These are phyloP conservation scores for Rhorus exstirpatorius DNA, from an alignment of 2,888 invertebrate species.

Conservation along the genomic window DNA sequence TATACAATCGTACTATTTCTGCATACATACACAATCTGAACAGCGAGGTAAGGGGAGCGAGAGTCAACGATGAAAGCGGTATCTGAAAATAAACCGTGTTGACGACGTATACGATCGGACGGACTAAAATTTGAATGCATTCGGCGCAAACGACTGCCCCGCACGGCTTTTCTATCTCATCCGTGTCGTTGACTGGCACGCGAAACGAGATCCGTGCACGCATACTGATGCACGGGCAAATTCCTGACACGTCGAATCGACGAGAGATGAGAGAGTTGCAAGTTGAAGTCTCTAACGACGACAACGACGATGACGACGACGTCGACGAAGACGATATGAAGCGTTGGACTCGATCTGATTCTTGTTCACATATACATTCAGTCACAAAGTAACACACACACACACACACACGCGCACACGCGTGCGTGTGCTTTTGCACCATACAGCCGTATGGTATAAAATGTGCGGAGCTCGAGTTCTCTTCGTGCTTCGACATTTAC, in stretches of 20 bases:
- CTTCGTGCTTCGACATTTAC: conserved; percentile 52
- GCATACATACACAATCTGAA: not conserved
- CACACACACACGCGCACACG: too few species aligned
- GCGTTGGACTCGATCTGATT: conserved; percentile 45
- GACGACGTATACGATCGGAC: conserved; percentile 26
- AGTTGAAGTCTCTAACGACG: conserved; percentile 49
- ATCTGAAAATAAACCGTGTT: conserved; percentile 60
- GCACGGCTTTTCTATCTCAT: conserved; percentile 20
- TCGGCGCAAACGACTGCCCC: conserved; percentile 33
- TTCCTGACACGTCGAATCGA: conserved; percentile 55
- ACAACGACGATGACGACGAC: conserved; percentile 48
- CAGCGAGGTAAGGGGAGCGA: not conserved
- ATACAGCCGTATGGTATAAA: conserved; percentile 1
- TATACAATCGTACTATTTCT: conserved; percentile 37
- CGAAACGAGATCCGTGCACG: conserved; percentile 43
- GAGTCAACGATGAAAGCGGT: conserved; percentile 14
- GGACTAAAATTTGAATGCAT: conserved; percentile 47
- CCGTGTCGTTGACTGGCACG: conserved; percentile 31
- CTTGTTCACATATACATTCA: conserved; percentile 8
- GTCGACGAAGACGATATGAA: conserved; percentile 46
- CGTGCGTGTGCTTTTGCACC: conserved; percentile 18
- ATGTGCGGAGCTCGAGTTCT: not conserved
- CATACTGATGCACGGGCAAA: conserved; percentile 26
- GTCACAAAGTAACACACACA: conserved; percentile 3
- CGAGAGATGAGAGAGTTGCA: conserved; percentile 55